These are phyloP conservation scores for Hetaerina americana DNA, from an alignment of 1,140 invertebrate genomes.

Conservation along the genomic window DNA sequence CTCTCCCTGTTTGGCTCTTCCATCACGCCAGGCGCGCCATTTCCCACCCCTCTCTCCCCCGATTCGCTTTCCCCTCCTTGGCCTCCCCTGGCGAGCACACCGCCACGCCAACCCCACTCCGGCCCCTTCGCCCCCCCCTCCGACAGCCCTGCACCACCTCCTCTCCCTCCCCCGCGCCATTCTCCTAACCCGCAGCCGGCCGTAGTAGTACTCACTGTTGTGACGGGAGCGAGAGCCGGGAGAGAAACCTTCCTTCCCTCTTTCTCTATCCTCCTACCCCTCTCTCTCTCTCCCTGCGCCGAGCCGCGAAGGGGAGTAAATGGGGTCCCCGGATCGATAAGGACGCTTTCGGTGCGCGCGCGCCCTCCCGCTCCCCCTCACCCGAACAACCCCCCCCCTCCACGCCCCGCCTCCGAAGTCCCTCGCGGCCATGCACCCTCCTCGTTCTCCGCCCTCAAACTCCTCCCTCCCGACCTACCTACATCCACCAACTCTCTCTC, in stretches of 20 bases:
- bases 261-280: no score
- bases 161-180: not conserved
- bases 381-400: not conserved
- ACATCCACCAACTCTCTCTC: no score
- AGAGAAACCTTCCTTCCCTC: not conserved
- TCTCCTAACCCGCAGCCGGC: not conserved
- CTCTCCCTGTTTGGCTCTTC: no score
- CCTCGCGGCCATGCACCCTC: not conserved
- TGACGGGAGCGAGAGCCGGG: not conserved
- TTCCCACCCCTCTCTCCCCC: not conserved
- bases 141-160: not conserved
- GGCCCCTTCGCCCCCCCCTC: not conserved
- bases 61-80: not conserved
- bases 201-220: not conserved
- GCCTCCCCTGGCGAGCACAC: not conserved
- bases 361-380: not conserved
- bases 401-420: not conserved
- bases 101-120: not conserved
- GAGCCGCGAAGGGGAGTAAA: not conserved
- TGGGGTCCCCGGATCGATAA: no score
- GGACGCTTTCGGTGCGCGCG: no score
- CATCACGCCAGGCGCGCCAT: no score
- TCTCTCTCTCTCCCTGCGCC: not conserved
- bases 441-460: not conserved
- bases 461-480: not conserved